Base-by-base conservation (phyloP, 2,888 invertebrate species). In the Unio delphinus region DNA sequence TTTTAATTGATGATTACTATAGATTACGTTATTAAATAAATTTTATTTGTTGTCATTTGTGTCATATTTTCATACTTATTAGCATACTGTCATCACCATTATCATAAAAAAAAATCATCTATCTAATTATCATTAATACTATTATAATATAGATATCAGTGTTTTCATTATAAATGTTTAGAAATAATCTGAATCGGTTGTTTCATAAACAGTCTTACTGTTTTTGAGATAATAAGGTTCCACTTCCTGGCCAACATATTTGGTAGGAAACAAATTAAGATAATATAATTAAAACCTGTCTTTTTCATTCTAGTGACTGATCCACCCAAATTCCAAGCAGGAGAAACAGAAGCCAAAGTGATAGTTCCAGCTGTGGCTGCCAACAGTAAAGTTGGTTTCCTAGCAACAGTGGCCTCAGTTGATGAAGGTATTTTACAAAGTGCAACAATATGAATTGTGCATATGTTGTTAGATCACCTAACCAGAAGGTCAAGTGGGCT, bases 321-420 rank as follows among this genome's bases (percentile, higher is more conserved):
- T 55, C 80, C 82, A n/a, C 89, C 89, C 45, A 75, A 70, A 61
- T 75, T 88, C 59, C 74, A 80, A 54, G 67, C 79, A 23, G 80
- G 78, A 8, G 69, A 80, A 65, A 83, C 83, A 7, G 80, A 82
- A 59, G 81, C 83, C 45, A 83, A 83, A 67, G 79, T 89, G 17
- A 63, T 63, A 8, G 88, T 89, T 5, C 83, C 86, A 23, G 69
- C 75, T n/a, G 70, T 77, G 55, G 88, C 89, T 55, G 87, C 87
- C 30, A 89, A 89, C 74, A 86, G 86, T 72, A 79, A 85, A 61
- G 81, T 89, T 1, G 86, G 87, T 28, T 89, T 89, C 73, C 64
- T 73, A 62, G 58, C 72, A 28, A 78, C 71, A 7, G 68, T 85
- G n/a, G 75, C 80, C 20, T 75, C 71, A 68, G 84, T 89, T 5